Base-by-base conservation (phyloP, 2,797 vertebrate species). In the Parambassis ranga region DNA sequence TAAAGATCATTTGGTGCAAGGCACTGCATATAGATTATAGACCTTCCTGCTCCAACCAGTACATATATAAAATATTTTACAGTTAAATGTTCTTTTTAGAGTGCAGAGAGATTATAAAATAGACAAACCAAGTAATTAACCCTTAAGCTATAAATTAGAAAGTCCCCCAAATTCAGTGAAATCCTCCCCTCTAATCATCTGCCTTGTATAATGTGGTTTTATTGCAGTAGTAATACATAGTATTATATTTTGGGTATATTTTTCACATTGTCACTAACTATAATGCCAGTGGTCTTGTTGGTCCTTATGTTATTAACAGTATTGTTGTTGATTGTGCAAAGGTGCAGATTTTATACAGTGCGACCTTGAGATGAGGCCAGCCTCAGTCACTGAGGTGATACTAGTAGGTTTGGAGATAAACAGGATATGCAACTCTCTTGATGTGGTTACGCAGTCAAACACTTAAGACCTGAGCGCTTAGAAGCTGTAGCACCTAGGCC, bases 401-500 rank as follows among this genome's bases (percentile, higher is more conserved):
- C 69, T 67, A 65, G 69, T 77, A 73, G 61, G 61, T 71, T 55
- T 79, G 55, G 64, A 77, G 69, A 79, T 79, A 84, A 87, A 87
- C 89, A 90, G 89, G 87, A 90, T 80, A 33, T 78, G 73, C 57
- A 70, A 79, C 70, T 72, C 50, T 48, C 37, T 79, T 85, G 65
- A 85, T 87, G 86, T 90, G 88, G 85, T 87, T 66, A 58, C 57
- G 23, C 24, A 53, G 49, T 75, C 58, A 74, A 74, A 55, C 52
- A 26, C 58, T 71, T 75, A 26, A 76, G 75, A 51, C 23, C 39
- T 24, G 8, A 36, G 51, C 46, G 58, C 23, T 65, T 26, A 39
- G 44, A 69, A 37, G 27, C 62, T 48, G 31, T 36, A 66, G 56
- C 48, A 51, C 53, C 46, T 46, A 18, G 19, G 23, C 39, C 18